A percentile compares a stretch with the other conserved stretches of the same genome.
Evolutionary conservation across 2,888 invertebrate species (phyloP).

Genomic region (Atethmia centrago): DNA sequence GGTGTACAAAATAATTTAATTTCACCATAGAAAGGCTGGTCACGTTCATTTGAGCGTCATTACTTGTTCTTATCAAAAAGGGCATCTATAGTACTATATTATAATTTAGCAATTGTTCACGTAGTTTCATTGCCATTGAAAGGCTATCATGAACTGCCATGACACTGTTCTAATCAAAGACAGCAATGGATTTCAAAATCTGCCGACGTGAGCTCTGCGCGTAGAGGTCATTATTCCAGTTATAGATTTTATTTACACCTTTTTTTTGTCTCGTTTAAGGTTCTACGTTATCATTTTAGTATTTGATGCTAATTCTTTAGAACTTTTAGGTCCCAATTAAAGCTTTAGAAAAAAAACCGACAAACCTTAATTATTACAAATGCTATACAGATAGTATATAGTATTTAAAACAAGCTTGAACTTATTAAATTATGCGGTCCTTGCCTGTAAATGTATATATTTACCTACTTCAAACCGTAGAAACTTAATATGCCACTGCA

Average conservation of each 20-base stretch:
- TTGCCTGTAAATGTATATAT: slow-evolving; percentile 2
- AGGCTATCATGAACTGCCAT: not conserved
- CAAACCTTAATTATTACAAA: not conserved
- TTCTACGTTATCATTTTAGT: too few relatives aligned
- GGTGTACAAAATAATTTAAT: slow-evolving; percentile 40
- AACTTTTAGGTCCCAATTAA: too few relatives aligned
- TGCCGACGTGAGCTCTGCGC: not conserved
- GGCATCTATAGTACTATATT: not conserved
- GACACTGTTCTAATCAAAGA: not conserved
- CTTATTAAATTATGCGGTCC: not conserved
- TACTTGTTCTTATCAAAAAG: slow-evolving; percentile 24
- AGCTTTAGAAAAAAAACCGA: too few relatives aligned
- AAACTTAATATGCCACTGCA: slow-evolving; percentile 16
- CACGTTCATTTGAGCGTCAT: slow-evolving; percentile 50
- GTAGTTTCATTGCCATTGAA: slow-evolving; percentile 4
- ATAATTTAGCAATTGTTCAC: not conserved
- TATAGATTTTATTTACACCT: not conserved
- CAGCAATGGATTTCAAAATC: not conserved
- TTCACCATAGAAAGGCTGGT: slow-evolving; percentile 32
- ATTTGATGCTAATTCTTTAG: too few relatives aligned
- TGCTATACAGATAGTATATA: not conserved
- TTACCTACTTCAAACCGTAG: not conserved
- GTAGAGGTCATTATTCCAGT: not conserved
- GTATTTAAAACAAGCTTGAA: not conserved
- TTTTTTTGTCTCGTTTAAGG: not conserved